Evolutionary conservation across 2,888 invertebrate genomes (phyloP).

Genomic region (Corbicula japonica): DNA sequence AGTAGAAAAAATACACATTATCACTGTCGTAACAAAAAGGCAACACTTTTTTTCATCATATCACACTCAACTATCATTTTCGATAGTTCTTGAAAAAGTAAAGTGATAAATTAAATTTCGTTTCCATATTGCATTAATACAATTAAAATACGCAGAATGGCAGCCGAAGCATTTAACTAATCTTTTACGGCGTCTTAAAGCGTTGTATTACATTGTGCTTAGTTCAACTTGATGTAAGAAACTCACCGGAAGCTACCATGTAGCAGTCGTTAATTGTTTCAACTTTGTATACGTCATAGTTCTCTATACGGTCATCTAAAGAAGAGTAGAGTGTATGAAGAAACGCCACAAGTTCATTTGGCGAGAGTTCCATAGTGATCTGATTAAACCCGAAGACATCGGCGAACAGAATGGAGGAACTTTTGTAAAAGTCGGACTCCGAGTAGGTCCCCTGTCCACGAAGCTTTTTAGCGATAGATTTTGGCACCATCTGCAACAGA

Average conservation of each 20-base stretch:
- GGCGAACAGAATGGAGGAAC: constrained; percentile 72
- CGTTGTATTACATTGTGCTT: background rate
- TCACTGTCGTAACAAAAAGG: too few relatives aligned
- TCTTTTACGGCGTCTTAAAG: background rate
- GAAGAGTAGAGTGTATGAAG: constrained; percentile 67
- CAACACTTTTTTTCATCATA: too few relatives aligned
- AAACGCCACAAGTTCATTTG: constrained; percentile 69
- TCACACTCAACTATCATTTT: too few relatives aligned
- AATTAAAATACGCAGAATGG: background rate
- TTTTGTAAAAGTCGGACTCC: constrained; percentile 74
- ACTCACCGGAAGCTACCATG: constrained; percentile 77
- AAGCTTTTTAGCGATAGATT: constrained; percentile 69
- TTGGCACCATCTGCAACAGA: constrained; percentile 72
- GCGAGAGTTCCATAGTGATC: constrained; percentile 57
- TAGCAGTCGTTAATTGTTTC: constrained; percentile 77
- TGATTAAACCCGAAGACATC: constrained; percentile 72
- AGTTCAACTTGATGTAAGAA: background rate
- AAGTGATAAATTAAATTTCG: too few relatives aligned
- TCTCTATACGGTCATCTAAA: constrained; percentile 68
- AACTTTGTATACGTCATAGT: constrained; percentile 76
- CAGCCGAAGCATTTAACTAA: background rate
- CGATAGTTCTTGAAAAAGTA: too few relatives aligned
- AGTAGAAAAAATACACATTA: too few relatives aligned
- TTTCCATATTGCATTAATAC: background rate
- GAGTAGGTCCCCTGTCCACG: constrained; percentile 61